A percentile compares a stretch with the other conserved stretches of the same genome.
Conservation (phyloP, 2,888 invertebrate species). For the Perizoma flavofasciatum region DNA sequence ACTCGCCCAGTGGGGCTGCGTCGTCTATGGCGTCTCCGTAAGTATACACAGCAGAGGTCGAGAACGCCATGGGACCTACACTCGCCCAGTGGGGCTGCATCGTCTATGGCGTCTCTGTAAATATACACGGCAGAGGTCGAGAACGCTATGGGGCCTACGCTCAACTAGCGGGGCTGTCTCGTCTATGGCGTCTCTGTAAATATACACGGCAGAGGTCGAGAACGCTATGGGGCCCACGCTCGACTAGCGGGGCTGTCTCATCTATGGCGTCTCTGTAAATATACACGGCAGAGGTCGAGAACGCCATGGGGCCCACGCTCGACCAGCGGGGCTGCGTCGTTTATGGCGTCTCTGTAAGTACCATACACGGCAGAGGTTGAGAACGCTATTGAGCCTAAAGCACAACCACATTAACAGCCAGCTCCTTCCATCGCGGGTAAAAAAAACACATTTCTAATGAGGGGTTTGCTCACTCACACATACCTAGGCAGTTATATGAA, state of each 20-base stretch:
- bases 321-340: conserved; percentile 92
- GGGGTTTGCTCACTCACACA: no score
- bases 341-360: conserved; percentile 94
- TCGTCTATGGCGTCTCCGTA: conserved; percentile 96
- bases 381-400: conserved; percentile 89
- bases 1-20: conserved; percentile 89
- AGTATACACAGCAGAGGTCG: conserved; percentile 93
- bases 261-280: conserved; percentile 95
- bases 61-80: conserved; percentile 92
- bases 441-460: no score
- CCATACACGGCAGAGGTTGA: conserved; percentile 96
- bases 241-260: conserved; percentile 90
- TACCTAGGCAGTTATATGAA: no score
- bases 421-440: no score
- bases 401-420: no score
- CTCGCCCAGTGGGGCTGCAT: conserved; percentile 90
- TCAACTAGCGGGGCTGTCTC: conserved; percentile 90
- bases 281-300: conserved; percentile 96
- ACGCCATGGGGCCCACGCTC: conserved; percentile 90
- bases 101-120: conserved; percentile 96
- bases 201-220: conserved; percentile 94
- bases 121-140: conserved; percentile 95
- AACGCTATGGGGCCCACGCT: conserved; percentile 91
- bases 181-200: conserved; percentile 96
- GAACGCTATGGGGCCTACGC: conserved; percentile 91